Base-by-base conservation (phyloP, 2,888 invertebrate species). In the Nomada fabriciana region DNA sequence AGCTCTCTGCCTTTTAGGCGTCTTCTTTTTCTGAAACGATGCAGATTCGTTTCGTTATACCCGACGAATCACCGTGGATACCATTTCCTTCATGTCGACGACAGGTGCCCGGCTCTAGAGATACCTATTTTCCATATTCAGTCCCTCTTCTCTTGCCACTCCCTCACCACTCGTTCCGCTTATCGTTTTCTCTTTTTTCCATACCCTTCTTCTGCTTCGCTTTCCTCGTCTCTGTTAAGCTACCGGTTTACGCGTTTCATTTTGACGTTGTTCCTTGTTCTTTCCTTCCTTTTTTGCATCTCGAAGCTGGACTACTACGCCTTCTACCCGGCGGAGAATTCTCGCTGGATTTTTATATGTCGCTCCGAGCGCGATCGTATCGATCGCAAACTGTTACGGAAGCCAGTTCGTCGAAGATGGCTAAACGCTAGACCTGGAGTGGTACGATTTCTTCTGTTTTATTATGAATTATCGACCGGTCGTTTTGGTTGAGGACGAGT, bases 71-170 rank as follows among this genome's bases (percentile, higher is more conserved):
- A 83, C 69, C 77, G 69, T 78, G 79, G 83, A 84, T 88, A 86
- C 82, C 87, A 89, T 89, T 89, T 89, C 85, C 84, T 89, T 76
- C 84, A 77, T 83, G 88, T 89, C 88, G 86, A 55, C 79, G 86
- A 85, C 89, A 89, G 89, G 70, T 85, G 84, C 74, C 75, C 82
- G 70, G 36, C 73, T 74, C 80, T 73, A 80, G 84, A 82, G 86
- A 88, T 87, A 86, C 82, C 84, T 80, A 74, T 89, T 87, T 86
- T 89, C 80, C 80, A 86, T 88, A 87, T 86, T 84, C 82, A 77
- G 29, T 57, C 69, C 11, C 53, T 65, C 64, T 20, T 18, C 36
- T 59, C 13, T 25, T 23, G 18, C 23, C 42, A 20, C n/a, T 15
- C 55, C 47, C 11, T 4, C 42, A 7, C 18, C 13, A 29, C 23